Conservation (phyloP, 2,797 vertebrate genomes). For the Calcarius lapponicus region DNA sequence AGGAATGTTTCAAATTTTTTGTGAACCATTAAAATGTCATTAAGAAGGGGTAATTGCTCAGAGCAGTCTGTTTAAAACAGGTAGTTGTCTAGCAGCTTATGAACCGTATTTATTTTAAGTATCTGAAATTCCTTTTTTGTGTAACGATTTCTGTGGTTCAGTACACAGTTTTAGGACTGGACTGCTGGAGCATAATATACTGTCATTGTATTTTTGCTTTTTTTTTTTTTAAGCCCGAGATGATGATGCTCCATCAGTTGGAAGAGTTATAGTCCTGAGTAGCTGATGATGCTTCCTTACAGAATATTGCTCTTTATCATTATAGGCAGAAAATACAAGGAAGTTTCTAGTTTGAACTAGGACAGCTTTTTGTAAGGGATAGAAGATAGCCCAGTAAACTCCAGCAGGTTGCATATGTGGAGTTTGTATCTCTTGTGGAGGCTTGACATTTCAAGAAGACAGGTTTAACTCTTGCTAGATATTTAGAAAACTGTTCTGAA, state of each 20-base stretch:
- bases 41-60: neutral
- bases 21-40: neutral
- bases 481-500: neutral
- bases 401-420: neutral
- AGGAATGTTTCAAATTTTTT: neutral
- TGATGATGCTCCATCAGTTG: neutral
- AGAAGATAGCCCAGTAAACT: neutral
- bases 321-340: neutral
- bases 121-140: neutral
- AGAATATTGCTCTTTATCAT: neutral
- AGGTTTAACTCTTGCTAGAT: neutral
- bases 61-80: neutral
- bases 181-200: neutral
- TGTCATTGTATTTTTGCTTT: neutral
- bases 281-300: neutral
- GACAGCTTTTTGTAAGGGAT: neutral
- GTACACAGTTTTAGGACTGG: neutral
- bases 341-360: neutral
- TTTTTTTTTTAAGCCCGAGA: neutral
- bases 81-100: neutral
- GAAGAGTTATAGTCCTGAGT: neutral
- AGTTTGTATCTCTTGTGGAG: neutral
- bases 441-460: neutral
- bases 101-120: neutral
- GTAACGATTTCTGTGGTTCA: accelerated